Evolutionary conservation across 2,113 vertebrate species (phyloP).

Genomic region (Fregata magnificens): DNA sequence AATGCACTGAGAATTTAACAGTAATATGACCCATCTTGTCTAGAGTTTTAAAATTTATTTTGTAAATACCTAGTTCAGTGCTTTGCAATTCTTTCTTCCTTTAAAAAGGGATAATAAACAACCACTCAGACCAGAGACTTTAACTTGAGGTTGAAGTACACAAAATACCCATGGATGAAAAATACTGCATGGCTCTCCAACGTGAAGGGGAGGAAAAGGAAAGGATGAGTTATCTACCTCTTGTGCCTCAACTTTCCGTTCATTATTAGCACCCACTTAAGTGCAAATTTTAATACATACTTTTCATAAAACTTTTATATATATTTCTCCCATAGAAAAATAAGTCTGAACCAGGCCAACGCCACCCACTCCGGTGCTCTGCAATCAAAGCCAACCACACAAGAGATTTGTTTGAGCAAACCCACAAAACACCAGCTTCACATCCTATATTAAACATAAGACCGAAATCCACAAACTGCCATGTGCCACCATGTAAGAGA

Average conservation of each 20-base stretch:
- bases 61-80: neutral
- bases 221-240: neutral
- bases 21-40: neutral
- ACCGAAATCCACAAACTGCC: neutral
- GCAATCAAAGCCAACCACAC: neutral
- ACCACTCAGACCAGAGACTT: neutral
- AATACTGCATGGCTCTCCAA: neutral
- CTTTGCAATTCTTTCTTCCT: neutral
- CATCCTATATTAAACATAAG: neutral
- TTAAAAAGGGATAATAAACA: neutral
- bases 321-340: neutral
- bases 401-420: neutral
- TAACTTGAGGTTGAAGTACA: neutral
- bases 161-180: neutral
- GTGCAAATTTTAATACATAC: neutral
- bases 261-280: neutral
- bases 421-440: neutral
- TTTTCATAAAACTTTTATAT: neutral
- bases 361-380: neutral
- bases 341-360: neutral
- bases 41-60: neutral
- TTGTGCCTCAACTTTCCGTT: neutral
- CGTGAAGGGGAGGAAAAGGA: neutral
- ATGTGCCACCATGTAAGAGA: accelerated
- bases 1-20: neutral